Conservation (phyloP, 2,797 vertebrate genomes). For the Ficedula albicollis region DNA sequence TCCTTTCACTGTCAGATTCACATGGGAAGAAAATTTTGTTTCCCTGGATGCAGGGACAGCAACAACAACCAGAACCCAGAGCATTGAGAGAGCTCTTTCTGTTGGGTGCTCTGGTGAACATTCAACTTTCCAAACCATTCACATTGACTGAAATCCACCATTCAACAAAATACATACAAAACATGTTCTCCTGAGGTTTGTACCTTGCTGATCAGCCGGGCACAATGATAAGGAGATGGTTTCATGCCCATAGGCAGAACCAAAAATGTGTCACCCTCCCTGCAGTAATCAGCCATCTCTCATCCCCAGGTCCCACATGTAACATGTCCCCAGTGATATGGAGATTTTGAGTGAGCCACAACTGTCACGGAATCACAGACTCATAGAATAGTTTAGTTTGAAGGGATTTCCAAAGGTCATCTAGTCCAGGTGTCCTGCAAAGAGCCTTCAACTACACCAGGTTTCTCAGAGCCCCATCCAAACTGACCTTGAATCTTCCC, state of each 20-base stretch:
- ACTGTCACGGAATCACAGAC: background rate
- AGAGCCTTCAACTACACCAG: background rate
- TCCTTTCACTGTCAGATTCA: background rate
- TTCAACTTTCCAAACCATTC: background rate
- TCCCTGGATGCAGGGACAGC: background rate
- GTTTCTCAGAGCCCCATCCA: background rate
- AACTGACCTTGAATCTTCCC: background rate
- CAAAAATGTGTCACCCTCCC: background rate
- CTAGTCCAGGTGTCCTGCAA: background rate
- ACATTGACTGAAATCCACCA: background rate
- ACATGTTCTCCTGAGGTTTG: background rate
- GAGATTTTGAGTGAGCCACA: background rate
- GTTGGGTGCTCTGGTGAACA: background rate
- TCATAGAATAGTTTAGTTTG: background rate
- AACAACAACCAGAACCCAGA: background rate
- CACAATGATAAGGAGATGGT: background rate
- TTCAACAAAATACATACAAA: background rate
- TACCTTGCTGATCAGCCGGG: background rate
- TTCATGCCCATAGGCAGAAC: background rate
- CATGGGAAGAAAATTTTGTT: background rate
- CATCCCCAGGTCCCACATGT: background rate
- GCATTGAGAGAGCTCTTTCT: background rate
- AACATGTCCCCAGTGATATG: accelerated
- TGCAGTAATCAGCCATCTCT: background rate
- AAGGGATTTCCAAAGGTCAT: background rate